Percentiles rank a stretch among this genome's conserved stretches.
These are phyloP conservation scores for Oryzias dopingdopingensis DNA, from an alignment of 2,797 vertebrate species.

Conservation along the genomic window DNA sequence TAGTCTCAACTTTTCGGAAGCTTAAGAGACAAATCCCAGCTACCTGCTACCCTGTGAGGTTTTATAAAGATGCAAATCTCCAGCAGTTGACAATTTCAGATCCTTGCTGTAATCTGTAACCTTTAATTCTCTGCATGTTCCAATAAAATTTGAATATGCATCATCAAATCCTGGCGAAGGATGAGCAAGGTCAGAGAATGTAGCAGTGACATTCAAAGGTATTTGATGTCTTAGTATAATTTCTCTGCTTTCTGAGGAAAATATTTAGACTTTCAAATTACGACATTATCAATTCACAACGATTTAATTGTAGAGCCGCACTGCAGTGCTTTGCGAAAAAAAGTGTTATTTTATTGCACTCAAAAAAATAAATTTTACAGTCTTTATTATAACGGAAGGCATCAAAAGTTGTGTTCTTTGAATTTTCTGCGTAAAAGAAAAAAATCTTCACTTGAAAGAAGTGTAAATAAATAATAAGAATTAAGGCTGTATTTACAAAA, in stretches of 20 bases:
- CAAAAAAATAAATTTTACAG: no score
- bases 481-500: no score
- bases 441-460: no score
- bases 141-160: slow-evolving; percentile 35
- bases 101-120: slow-evolving; percentile 43
- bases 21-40: slow-evolving; percentile 49
- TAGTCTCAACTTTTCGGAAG: slow-evolving; percentile 59
- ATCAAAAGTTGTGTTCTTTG: no score
- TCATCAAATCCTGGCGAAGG: slow-evolving; percentile 13
- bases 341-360: no score
- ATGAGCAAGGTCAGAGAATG: slow-evolving; percentile 16
- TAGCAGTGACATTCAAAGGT: slow-evolving; percentile 16
- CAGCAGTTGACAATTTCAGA: slow-evolving; percentile 48
- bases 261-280: slow-evolving; percentile 1
- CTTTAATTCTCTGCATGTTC: slow-evolving; percentile 46
- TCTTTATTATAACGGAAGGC: no score
- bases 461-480: no score
- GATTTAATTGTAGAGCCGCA: background rate
- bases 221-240: background rate
- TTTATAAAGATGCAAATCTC: slow-evolving; percentile 49
- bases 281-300: background rate
- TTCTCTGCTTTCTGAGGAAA: background rate
- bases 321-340: no score
- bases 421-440: no score
- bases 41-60: slow-evolving; percentile 47